Base-by-base conservation (phyloP, 2,888 invertebrate species). In the Habrosyne pyritoides region DNA sequence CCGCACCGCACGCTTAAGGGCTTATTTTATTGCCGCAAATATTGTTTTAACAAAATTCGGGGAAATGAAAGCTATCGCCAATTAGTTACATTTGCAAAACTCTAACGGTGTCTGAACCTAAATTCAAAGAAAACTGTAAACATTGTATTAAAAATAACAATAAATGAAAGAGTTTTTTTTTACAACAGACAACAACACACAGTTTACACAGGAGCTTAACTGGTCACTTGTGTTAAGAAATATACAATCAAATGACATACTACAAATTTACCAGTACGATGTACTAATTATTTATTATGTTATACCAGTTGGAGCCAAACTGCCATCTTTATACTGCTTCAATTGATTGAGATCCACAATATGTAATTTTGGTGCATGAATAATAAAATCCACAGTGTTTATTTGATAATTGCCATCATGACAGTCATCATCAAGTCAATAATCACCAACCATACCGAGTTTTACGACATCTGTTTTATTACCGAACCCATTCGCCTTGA, bases 11-110 rank as follows among this genome's bases (percentile, higher is more conserved):
- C 67, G 61, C 64, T 71, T 72, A 84, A 81, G 77, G 79, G 79
- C 62, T 73, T 73, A 67, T 79, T 83, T 86, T 87, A 89, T 84
- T 84, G 73, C 81, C 64, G 71, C 71, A 73, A 81, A 83, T 76
- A 70, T 66, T 61, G 53, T 71, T 59, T 57, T 51, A 1, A 21
- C 50, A 50, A 30, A 50, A 26, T 28, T 21, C 50, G 50, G 5
- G 12, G 50, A 21, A 28, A 28, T 8, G 50, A 28, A 28, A 50
- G 28, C 28, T 50, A 18, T 28, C 50, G 30, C 50, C 28, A 50
- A 50, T 50, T 50, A 42, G 18, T 42, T 6, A 42, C 6, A 42
- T 18, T 42, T 42, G 42, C 18, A 42, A 42, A 42, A 18, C 18
- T 18, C 14, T 42, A 42, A 42, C 42, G 36, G 36, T 36, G 2